A percentile compares a stretch with the other conserved stretches of the same genome.
These are phyloP conservation scores for Peucedramus taeniatus DNA, from an alignment of 2,113 vertebrate species.

Conservation along the genomic window DNA sequence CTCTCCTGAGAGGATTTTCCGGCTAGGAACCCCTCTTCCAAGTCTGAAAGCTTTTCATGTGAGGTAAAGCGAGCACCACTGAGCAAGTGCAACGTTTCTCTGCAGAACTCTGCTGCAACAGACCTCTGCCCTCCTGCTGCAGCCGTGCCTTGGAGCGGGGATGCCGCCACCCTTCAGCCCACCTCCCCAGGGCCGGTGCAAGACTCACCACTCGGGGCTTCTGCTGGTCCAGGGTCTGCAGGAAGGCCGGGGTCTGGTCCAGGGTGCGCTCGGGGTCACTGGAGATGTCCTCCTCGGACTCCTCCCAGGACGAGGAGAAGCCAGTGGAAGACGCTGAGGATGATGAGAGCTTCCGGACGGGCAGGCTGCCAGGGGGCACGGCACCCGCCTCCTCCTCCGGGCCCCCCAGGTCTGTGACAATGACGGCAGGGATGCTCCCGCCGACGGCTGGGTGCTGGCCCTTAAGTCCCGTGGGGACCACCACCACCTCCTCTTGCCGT, in stretches of 20 bases:
- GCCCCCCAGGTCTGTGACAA: slow-evolving; percentile 87
- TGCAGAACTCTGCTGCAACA: neutral
- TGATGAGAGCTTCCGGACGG: slow-evolving; percentile 89
- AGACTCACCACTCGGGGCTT: slow-evolving; percentile 88
- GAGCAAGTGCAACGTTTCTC: neutral
- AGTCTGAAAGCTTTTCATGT: neutral
- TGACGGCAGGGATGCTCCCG: slow-evolving; percentile 83
- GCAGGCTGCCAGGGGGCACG: slow-evolving; percentile 68
- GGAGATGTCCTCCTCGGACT: slow-evolving; percentile 95
- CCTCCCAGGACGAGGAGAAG: slow-evolving; percentile 96
- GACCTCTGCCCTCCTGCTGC: neutral
- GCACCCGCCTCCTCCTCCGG: slow-evolving; percentile 71
- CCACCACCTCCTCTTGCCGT: neutral
- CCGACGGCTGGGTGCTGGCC: neutral
- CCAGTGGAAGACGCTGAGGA: slow-evolving; percentile 95
- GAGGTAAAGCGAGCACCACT: neutral
- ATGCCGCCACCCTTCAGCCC: neutral
- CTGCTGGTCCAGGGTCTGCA: slow-evolving; percentile 86
- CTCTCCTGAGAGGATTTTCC: accelerated
- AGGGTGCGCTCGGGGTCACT: slow-evolving; percentile 89
- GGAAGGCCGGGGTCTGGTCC: slow-evolving; percentile 79
- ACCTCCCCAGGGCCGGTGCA: neutral
- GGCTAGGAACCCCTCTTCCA: neutral
- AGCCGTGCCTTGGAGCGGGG: accelerated
- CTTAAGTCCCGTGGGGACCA: neutral